A percentile compares a stretch with the other conserved stretches of the same genome.
Conservation (phyloP, 2,797 vertebrate genomes). For the Megaceryle alcyon region DNA sequence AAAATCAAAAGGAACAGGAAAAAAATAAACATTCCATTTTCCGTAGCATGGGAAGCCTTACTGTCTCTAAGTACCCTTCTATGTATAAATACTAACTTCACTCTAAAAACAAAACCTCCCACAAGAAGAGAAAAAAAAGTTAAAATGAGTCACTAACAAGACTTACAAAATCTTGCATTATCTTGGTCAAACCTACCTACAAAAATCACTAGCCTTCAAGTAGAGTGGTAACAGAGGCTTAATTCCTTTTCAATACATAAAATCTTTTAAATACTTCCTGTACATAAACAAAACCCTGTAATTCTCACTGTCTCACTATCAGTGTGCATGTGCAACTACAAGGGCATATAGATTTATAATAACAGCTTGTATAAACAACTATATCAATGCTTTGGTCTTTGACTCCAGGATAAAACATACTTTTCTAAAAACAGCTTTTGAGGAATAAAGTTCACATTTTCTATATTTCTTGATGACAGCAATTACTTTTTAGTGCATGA, state of each 20-base stretch:
- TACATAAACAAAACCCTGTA: neutral
- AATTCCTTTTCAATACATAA: neutral
- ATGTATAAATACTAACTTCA: neutral
- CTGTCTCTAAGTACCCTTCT: neutral
- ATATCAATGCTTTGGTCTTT: neutral
- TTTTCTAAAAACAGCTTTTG: neutral
- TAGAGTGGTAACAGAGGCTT: neutral
- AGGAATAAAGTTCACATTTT: slow-evolving; percentile 42
- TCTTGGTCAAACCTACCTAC: neutral
- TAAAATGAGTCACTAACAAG: neutral
- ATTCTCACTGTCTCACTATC: neutral
- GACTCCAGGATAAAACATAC: neutral
- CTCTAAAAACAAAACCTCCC: neutral
- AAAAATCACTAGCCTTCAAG: neutral
- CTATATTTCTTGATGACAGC: slow-evolving; percentile 47
- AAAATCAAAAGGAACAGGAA: neutral
- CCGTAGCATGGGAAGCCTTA: neutral
- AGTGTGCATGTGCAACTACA: neutral
- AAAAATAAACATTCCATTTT: neutral
- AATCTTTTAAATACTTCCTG: neutral
- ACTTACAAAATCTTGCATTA: neutral
- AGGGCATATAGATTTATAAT: neutral
- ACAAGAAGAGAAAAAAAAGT: neutral
- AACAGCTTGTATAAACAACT: slow-evolving; percentile 1
- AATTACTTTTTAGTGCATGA: slow-evolving; percentile 73